Conservation (phyloP, 2,888 invertebrate species). For the Gymnosoma rotundatum region DNA sequence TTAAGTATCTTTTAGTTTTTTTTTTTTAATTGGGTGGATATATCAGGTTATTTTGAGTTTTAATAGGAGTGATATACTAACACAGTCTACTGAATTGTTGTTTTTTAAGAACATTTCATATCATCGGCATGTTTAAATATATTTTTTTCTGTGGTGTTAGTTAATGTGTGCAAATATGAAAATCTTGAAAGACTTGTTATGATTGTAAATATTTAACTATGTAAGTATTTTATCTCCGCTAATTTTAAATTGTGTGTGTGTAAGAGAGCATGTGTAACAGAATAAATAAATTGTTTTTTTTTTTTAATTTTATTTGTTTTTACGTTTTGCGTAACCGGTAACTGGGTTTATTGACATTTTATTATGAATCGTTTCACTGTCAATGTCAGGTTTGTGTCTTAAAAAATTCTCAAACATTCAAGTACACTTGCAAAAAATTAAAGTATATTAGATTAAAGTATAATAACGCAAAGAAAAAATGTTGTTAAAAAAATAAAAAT, state of each 20-base stretch:
- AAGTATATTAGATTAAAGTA: neutral
- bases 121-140: neutral
- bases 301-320: constrained; percentile 1
- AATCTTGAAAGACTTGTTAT: constrained; percentile 23
- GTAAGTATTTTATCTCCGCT: neutral
- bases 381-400: constrained; percentile 40
- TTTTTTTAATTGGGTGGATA: no score
- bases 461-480: neutral
- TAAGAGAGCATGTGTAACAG: neutral
- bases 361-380: constrained; percentile 59
- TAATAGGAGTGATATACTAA: neutral
- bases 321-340: constrained; percentile 38
- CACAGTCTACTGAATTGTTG: neutral
- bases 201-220: neutral
- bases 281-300: neutral
- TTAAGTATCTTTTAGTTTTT: no score
- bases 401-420: neutral
- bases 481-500: neutral
- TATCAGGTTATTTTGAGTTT: neutral
- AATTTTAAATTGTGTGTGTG: neutral
- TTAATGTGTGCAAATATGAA: neutral
- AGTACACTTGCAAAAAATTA: neutral
- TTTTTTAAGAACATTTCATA: neutral
- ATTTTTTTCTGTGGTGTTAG: neutral
- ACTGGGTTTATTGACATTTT: constrained; percentile 59